Conservation (phyloP, 2,797 vertebrate species). For the Hyperoplus immaculatus region DNA sequence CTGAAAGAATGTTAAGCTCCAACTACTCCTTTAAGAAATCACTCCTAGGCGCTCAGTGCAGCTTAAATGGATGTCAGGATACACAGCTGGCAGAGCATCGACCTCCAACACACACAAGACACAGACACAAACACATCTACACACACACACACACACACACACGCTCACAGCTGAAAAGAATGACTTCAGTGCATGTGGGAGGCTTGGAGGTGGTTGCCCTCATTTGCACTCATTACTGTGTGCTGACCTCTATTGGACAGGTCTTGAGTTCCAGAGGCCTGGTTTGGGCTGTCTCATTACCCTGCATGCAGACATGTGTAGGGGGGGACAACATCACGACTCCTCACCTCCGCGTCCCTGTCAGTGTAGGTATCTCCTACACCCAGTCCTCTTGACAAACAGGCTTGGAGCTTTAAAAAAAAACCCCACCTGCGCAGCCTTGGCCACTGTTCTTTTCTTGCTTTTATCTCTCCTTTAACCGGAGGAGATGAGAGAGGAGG, state of each 20-base stretch:
- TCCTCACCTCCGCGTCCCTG: conserved; percentile 60
- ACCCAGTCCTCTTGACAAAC: conserved; percentile 45
- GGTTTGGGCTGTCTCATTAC: conserved; percentile 75
- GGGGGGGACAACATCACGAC: conserved; percentile 55
- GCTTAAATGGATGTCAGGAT: conserved; percentile 5
- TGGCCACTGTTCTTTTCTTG: conserved; percentile 26
- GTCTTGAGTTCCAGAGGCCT: conserved; percentile 57
- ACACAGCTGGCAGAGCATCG: neutral
- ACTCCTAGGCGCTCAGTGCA: conserved; percentile 1
- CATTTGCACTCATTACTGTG: conserved; percentile 58
- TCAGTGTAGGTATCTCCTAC: conserved; percentile 50
- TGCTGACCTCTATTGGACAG: conserved; percentile 60
- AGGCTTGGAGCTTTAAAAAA: conserved; percentile 30
- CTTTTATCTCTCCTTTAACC: neutral
- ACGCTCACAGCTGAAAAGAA: conserved; percentile 29
- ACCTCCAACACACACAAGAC: conserved; percentile 14
- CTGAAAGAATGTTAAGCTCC: neutral
- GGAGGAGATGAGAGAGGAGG: conserved; percentile 4
- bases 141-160: conserved; percentile 1
- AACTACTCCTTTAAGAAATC: neutral
- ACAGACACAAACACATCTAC: neutral
- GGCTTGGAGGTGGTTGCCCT: conserved; percentile 51
- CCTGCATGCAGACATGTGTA: conserved; percentile 50
- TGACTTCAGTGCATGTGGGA: conserved; percentile 37
- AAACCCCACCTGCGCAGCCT: conserved; percentile 21